Base-by-base conservation (phyloP, 2,797 vertebrate genomes). In the Chelmon rostratus region DNA sequence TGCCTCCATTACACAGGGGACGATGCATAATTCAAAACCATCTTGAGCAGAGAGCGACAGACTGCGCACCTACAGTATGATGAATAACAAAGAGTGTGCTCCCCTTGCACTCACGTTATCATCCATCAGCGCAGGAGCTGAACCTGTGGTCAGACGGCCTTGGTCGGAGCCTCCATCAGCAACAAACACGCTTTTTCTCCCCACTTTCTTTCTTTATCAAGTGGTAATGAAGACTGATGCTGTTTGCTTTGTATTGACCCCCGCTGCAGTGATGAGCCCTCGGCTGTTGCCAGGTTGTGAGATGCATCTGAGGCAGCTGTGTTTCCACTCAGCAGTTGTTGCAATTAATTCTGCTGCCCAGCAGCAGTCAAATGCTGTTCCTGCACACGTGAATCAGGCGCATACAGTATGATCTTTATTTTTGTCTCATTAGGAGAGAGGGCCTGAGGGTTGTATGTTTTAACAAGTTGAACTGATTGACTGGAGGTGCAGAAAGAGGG, bases 21-120 rank as follows among this genome's bases (percentile, higher is more conserved):
- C 73, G 81, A 88, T 90, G 81, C 74, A 90, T 87, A 73, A 91
- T 91, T 89, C 86, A 92, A 74, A 89, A 35, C 75, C 85, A 82
- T 80, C 68, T 81, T 79, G 72, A 87, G 81, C 79, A 53, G 33
- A 1, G 54, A 86, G 70, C 46, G 81, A 83, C 83, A 85, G 74
- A 80, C 77, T 65, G 83, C 81, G 86, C 79, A 84, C 77, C 79
- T 82, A 73, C 77, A 83, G 64, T 47, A 71, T 73, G 74, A 82
- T 83, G 85, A 89, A 89, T 89, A 83, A 89, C 87, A 82, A 84
- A 87, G 70, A 80, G 66, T 53, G 49, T 70, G 66, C 73, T 53
- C 53, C 75, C 68, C 77, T 50, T 52, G 42, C 46, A 21, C 70
- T 75, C 72, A 78, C 70, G 82, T 87, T 56, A 68, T 88, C 81